Base-by-base conservation (phyloP, 1,140 invertebrate species). In the Pseudobourletiella spinata region DNA sequence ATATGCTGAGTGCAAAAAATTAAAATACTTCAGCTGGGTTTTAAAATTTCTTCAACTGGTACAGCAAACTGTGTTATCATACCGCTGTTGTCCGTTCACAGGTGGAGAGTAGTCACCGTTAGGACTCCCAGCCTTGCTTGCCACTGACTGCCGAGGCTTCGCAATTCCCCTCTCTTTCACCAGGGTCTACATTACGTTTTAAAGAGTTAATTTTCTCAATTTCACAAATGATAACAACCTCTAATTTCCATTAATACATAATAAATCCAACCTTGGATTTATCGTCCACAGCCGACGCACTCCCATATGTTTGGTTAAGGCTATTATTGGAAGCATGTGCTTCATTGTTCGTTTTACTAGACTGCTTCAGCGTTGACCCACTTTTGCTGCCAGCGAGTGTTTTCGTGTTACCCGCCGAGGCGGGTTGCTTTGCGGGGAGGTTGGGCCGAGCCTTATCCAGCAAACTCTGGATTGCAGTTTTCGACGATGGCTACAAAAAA, bases 371-470 rank as follows among this genome's bases (percentile, higher is more conserved):
- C 29, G 39, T 59, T 18, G 59, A 20, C 30, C 22, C 52, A 35
- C 32, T 52, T 66, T 62, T 57, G 3, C 32, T 48, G 11, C 60
- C 32, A 43, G 30, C 24, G 42, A 28, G 48, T 25, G 51, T 43
- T 58, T 63, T 64, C n/a, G 1, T 32, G 35, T 44, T 16, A 25
- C 25, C 30, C 22, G 32, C 51, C 8, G 61, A 44, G 3, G 30
- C 20, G 65, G 86, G 72, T 0, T 88, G 86, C 76, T 92, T 91
- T 0, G 87, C 80, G 0, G 92, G 91, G 22, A 95, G 76, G 75
- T 84, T 88, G 0, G 86, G 86, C 14, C 88, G 79, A 0, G 86
- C 86, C 75, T 95, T 95, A 67, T 96, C 92, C 44, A 97, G 73
- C 0, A 86, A 81, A 0, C 83, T 82, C 73, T 86, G 79, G 6